Evolutionary conservation across 53 echinoderm and acorn worm genomes (phyloP), one percentile per base, ranked within the genome.

Genomic region (Patiria pectinifera): DNA sequence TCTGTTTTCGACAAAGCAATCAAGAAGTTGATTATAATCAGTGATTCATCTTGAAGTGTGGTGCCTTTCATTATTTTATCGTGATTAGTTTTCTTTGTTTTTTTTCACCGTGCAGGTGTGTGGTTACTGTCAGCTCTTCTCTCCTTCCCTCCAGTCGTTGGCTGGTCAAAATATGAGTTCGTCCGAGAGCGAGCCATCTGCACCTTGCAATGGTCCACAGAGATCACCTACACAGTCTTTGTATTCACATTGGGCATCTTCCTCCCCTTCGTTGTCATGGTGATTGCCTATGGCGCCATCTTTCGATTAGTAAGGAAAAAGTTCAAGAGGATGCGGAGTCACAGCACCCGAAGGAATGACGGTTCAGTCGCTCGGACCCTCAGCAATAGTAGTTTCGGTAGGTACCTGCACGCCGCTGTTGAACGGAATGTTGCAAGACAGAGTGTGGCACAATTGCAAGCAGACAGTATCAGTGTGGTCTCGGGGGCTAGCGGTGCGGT

Each of bases 151-250:
- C 97, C 97, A 49, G 91, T 94, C 78, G 22, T 96, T 35, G 97
- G 97, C 44, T 97, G 97, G 97, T 97, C 97, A 18, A 43, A 71
- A 18, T 97, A 97, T 79, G 95, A 95, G 74, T 97, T 92, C 92
- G 93, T 97, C 46, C 87, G 91, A 16, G 94, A 87, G 63, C 71
- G 96, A 25, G 96, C 97, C n/a, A 96, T 97, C 69, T 97, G 97
- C 78, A 97, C 97, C 4, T 74, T 97, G 71, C 76, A 89, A 53
- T 97, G 97, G 97, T 97, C 97, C 19, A 97, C 97, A 4, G 91
- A 97, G 80, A 91, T 89, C 49, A 93, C 91, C 16, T 97, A 97
- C 92, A 97, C 97, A 4, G 84, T 93, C 43, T 97, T 97, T 86
- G 94, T 97, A 69, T 95, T 97, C 91, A 70, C 95, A 2, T 76